Percentiles rank a stretch among this genome's conserved stretches.
phyloP scores from a whole-genome alignment of 2,113 vertebrate species.

The Dendrocopos noguchii region DNA sequence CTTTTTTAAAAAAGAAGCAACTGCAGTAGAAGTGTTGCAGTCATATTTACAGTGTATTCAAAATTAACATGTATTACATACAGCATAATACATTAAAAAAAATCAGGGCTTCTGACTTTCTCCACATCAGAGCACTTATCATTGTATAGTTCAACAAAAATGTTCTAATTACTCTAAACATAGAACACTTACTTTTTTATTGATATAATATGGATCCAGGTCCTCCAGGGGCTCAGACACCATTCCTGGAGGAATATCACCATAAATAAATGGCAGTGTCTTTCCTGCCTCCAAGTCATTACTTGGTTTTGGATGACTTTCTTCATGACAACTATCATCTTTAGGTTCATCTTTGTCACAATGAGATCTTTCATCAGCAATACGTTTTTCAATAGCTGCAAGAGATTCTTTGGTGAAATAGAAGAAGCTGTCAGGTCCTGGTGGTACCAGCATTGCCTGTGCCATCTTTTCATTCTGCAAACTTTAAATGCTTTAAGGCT shows the following conservation, averaged over 20 bases:
- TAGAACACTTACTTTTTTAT: constrained; percentile 86
- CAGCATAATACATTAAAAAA: background rate
- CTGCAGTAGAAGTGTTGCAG: background rate
- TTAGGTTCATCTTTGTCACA: constrained; percentile 82
- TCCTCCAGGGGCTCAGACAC: constrained; percentile 91
- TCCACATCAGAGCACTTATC: background rate
- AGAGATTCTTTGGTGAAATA: constrained; percentile 90
- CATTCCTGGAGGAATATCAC: constrained; percentile 87
- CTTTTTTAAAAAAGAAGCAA: background rate
- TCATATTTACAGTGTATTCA: background rate
- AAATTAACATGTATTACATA: background rate
- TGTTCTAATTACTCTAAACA: background rate
- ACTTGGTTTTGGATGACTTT: constrained; percentile 79
- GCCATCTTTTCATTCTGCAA: constrained; percentile 98
- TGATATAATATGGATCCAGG: constrained; percentile 90
- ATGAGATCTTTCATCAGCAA: constrained; percentile 83
- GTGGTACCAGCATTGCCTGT: constrained; percentile 82
- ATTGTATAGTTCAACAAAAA: background rate
- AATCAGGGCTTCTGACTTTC: background rate
- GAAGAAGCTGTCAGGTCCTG: constrained; percentile 91
- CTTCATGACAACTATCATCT: constrained; percentile 73
- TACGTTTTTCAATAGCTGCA: constrained; percentile 88
- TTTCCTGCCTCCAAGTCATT: constrained; percentile 92
- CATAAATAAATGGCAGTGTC: constrained; percentile 90
- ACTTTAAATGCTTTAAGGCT: constrained; percentile 79